Evolutionary conservation across 2,888 invertebrate genomes (phyloP).

Genomic region (Psylliodes chrysocephalus): DNA sequence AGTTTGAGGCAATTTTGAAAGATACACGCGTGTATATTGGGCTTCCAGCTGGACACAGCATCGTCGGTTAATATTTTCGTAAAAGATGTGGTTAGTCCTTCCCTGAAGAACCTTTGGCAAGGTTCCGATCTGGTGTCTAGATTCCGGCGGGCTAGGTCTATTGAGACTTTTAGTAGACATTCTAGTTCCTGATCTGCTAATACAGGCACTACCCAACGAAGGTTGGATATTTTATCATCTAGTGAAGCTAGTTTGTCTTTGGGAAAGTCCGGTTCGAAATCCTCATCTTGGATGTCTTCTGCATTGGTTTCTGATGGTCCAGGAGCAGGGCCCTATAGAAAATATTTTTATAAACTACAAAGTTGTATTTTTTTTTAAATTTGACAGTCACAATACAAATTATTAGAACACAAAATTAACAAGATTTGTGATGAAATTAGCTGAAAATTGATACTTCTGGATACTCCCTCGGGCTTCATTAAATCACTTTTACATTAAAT

Average conservation of each 20-base stretch:
- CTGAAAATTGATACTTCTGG: too few relatives aligned
- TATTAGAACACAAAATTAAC: too few relatives aligned
- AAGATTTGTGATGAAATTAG: too few relatives aligned
- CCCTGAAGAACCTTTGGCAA: conserved; percentile 94
- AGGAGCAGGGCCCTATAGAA: conserved; percentile 47
- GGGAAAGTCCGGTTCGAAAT: conserved; percentile 80
- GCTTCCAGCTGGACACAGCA: conserved; percentile 97
- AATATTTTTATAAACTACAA: too few relatives aligned
- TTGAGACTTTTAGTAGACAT: conserved; percentile 87
- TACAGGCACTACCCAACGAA: conserved; percentile 97
- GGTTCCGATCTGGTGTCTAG: conserved; percentile 88
- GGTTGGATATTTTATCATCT: conserved; percentile 95
- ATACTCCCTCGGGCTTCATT: too few relatives aligned
- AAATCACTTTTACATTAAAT: too few relatives aligned
- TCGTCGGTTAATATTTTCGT: conserved; percentile 97
- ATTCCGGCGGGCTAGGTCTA: conserved; percentile 88
- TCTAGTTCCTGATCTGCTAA: conserved; percentile 96
- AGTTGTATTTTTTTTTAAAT: too few relatives aligned
- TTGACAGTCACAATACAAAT: too few relatives aligned
- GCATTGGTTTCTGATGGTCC: conserved; percentile 52
- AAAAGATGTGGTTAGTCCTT: conserved; percentile 93
- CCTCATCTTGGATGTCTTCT: conserved; percentile 60
- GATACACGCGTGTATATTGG: conserved; percentile 95
- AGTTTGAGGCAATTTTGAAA: conserved; percentile 92
- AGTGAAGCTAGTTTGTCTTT: conserved; percentile 85